Base-by-base conservation (phyloP, 1,140 invertebrate species). In the Linepithema humile region DNA sequence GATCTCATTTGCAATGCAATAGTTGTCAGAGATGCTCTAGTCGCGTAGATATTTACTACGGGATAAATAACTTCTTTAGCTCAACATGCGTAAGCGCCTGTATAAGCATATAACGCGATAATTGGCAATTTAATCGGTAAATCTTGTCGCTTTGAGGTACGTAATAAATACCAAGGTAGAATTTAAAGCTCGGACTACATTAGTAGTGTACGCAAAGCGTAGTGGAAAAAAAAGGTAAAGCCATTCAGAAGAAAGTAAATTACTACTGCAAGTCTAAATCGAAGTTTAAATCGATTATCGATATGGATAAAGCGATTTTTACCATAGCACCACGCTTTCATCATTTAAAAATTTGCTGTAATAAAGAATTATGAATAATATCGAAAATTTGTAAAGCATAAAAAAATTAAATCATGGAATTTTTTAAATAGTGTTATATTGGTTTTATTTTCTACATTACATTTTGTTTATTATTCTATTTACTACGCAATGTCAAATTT, bases 211-310 rank as follows among this genome's bases (percentile, higher is more conserved):
- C 53, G 35, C 7, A 77, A 64, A 64, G 12, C 29, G 6, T 9
- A 17, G 2, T 3, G 40, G 12, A 6, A 10, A 12, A 29, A 26
- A 40, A 17, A 20, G 38, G 10, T 3, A 23, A 75, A 62, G 32
- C 53, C 23, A 26, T 60, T 40, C 32, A 53, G 15, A 9, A 35
- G 35, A 15, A 20, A 82, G 20, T 85, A 85, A 86, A 85, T 86
- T 86, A 82, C 50, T 55, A 35, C 26, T 26, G 40, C 50, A 70
- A 38, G 35, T 60, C n/a, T n/a, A n/a, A n/a, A n/a, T n/a, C 75
- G 38, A 12, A 74, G 53, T 15, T 55, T 50, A 40, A 48, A 78
- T 85, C 40, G 48, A 80, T 65, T 85, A 80, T 45, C 38, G 50
- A 67, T 82, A 2, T 35, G 3, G 73, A 0, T 48, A 32, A 55